These are phyloP conservation scores for Troilus luridus DNA, from an alignment of 2,888 invertebrate genomes.

Conservation along the genomic window DNA sequence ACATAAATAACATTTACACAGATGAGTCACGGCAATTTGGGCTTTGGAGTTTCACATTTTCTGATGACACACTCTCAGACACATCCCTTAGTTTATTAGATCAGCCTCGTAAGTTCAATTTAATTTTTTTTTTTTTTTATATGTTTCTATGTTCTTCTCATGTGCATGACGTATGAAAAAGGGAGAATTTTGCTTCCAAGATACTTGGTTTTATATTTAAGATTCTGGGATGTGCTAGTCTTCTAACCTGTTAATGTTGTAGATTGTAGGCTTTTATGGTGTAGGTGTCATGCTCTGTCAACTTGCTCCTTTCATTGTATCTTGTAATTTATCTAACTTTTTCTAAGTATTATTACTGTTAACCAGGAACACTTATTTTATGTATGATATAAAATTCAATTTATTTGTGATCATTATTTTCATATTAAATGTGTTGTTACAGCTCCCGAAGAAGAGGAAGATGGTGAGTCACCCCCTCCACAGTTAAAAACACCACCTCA, in stretches of 20 bases:
- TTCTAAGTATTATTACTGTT: background rate
- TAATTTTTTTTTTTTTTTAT: slow-evolving; percentile 37
- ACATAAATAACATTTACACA: slow-evolving; percentile 60
- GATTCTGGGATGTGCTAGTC: slow-evolving; percentile 7
- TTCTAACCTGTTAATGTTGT: slow-evolving; percentile 12
- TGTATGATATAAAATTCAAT: background rate
- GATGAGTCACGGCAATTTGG: slow-evolving; percentile 63
- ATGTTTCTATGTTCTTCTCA: background rate
- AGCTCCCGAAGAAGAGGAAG: slow-evolving; percentile 64
- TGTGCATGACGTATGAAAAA: background rate
- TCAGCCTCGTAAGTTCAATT: slow-evolving; percentile 63
- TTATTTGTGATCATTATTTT: background rate
- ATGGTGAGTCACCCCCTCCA: slow-evolving; percentile 61
- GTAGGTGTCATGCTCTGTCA: slow-evolving; percentile 36
- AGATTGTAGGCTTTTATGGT: slow-evolving; percentile 7
- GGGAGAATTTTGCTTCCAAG: slow-evolving; percentile 4
- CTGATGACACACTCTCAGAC: slow-evolving; percentile 69
- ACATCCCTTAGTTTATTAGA: slow-evolving; percentile 68
- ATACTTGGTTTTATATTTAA: slow-evolving; percentile 10
- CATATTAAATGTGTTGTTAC: background rate
- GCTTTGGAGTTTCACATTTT: slow-evolving; percentile 69
- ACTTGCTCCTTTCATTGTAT: background rate
- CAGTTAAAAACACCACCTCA: slow-evolving; percentile 58
- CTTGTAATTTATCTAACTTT: background rate
- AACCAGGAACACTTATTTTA: background rate